Evolutionary conservation across 2,888 invertebrate genomes (phyloP), one percentile per base, ranked within the genome.

Genomic region (Lochmaea capreae): DNA sequence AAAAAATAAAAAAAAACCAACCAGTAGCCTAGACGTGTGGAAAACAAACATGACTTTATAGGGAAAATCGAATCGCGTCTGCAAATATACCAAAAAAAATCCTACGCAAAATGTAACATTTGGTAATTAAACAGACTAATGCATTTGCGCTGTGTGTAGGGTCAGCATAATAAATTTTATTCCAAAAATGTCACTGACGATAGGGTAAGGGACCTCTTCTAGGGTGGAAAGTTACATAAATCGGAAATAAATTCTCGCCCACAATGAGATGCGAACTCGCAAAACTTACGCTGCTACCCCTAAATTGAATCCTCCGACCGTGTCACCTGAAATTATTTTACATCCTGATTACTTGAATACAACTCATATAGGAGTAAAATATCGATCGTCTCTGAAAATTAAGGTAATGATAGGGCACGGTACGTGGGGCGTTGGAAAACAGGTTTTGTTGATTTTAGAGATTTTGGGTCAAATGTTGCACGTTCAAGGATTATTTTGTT

Each of bases 381-480:
- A 46, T 46, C 46, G 46, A 46, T 46, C 46, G 46, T 46, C 46
- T 14, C 12, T 46, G 46, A 12, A 46, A 12, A 46, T 46, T 12
- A 14, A 46, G 46, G 57, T 4, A 22, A 22, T 16, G 57, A 57
- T 57, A 57, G 18, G 16, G 11, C 57, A 16, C 16, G n/a, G 49
- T 49, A 62, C 68, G 58, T 52, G 68, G 61, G 33, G 39, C 6
- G n/a, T 16, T 33, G n/a, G 14, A n/a, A 67, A 46, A 39, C 57
- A 67, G 39, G 42, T 26, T 67, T 22, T 68, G 61, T 46, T 68
- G 61, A 62, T 68, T 68, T 61, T 68, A 49, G 61, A 61, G 68
- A 61, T 68, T 61, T 68, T 68, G 39, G 14, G 14, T 39, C 68
- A 68, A 68, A 68, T 68, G 42, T 68, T 61, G 33, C 33, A 9